Base-by-base conservation (phyloP, 2,797 vertebrate species). In the Centropyge bicolor region DNA sequence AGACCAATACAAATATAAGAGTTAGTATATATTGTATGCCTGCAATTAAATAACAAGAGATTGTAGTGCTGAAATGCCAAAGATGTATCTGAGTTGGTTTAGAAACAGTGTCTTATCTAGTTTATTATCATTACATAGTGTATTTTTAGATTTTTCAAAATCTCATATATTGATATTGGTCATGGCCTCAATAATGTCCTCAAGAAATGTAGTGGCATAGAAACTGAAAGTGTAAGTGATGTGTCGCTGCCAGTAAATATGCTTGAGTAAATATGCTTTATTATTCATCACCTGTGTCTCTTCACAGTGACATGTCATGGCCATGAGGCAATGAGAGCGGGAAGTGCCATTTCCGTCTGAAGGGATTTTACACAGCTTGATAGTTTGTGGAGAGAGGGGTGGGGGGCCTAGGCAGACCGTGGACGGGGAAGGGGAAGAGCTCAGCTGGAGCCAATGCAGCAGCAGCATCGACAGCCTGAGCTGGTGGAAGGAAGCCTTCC, bases 401-500 rank as follows among this genome's bases (percentile, higher is more conserved):
- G 89, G 93, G 92, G 94, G 87, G 67, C 74, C 66, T 61, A 93
- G 91, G 92, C 91, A 91, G 90, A 93, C 80, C 16, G 83, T 92
- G 88, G 95, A 94, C 92, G 91, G 91, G 92, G 90, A 92, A 77
- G 86, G 83, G 76, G 78, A 78, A 92, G 95, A 95, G 94, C 94
- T 94, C 94, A 95, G 95, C 91, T 93, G 95, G 97, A 95, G 97
- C 97, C 97, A 98, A 99, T 99, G 98, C 98, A 99, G 97, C 95
- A 99, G 96, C 97, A 98, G 95, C 97, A 95, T 95, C 96, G 97
- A 94, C 97, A 98, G 95, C 97, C 98, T 95, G 98, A 99, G 94
- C 96, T 98, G 95, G 97, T 99, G 98, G 97, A 98, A 96, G 98
- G 98, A 96, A 98, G 95, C 95, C 98, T 99, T 98, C 98, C 98